Evolutionary conservation across 2,888 invertebrate genomes (phyloP).

Genomic region (Odontothrips loti): DNA sequence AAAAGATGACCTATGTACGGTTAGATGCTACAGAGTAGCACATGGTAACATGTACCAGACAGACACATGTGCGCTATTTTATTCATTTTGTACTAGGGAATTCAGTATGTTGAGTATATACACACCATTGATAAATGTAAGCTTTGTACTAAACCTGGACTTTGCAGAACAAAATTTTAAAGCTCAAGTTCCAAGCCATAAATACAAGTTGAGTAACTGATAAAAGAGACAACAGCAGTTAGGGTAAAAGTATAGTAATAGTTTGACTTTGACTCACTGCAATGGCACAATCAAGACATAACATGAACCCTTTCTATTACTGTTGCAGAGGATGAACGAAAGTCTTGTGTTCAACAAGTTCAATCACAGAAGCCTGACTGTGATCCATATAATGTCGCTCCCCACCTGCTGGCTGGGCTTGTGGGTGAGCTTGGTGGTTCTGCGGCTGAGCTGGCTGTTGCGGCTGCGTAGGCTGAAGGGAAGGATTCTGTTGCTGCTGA

Average conservation of each 20-base stretch:
- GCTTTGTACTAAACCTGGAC: slow-evolving; percentile 9
- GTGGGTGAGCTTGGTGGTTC: slow-evolving; percentile 35
- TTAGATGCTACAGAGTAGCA: slow-evolving; percentile 4
- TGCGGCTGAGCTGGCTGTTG: slow-evolving; percentile 33
- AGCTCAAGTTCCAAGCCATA: not conserved
- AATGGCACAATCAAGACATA: slow-evolving; percentile 20
- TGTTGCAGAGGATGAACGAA: slow-evolving; percentile 12
- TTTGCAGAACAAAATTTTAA: not conserved
- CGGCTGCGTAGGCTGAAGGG: slow-evolving; percentile 41
- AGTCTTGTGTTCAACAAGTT: not conserved
- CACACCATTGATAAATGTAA: not conserved
- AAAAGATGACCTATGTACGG: not conserved
- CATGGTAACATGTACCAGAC: slow-evolving; percentile 6
- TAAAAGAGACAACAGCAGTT: not conserved
- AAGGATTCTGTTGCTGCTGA: slow-evolving; percentile 39
- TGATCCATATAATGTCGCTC: slow-evolving; percentile 35
- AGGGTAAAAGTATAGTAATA: slow-evolving; percentile 3
- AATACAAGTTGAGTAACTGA: not conserved
- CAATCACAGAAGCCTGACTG: slow-evolving; percentile 27
- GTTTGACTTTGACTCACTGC: slow-evolving; percentile 21
- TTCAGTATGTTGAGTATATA: not conserved
- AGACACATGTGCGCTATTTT: slow-evolving; percentile 8
- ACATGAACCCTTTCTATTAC: slow-evolving; percentile 7
- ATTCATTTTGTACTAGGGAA: slow-evolving; percentile 15
- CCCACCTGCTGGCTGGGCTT: slow-evolving; percentile 32